These are phyloP conservation scores for Pipistrellus pygmaeus DNA, from an alignment of 2,797 vertebrate genomes.

Conservation along the genomic window DNA sequence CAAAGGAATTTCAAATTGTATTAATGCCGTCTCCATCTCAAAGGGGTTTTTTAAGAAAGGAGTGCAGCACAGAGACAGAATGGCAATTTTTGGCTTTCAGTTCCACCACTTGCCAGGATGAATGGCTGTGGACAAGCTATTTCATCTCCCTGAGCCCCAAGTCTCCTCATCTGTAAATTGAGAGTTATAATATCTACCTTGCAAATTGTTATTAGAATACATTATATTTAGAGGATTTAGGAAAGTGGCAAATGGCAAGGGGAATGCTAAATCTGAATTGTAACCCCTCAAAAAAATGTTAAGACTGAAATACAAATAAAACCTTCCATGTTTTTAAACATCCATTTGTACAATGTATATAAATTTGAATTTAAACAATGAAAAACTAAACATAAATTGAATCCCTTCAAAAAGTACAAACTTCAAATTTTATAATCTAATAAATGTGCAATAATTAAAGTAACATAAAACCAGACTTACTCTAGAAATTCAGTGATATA, in stretches of 20 bases:
- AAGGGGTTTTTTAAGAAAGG: background rate
- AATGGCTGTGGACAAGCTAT: background rate
- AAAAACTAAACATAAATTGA: background rate
- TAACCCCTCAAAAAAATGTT: background rate
- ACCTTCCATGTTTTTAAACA: background rate
- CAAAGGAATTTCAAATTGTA: background rate
- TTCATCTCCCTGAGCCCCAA: background rate
- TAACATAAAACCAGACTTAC: slow-evolving; percentile 89
- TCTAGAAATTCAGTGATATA: slow-evolving; percentile 99
- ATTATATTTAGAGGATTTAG: background rate
- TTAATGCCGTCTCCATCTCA: background rate
- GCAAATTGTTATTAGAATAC: background rate
- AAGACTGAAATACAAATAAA: background rate
- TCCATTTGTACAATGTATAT: background rate
- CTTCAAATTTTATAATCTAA: slow-evolving; percentile 2
- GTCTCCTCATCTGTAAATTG: background rate
- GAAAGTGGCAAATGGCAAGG: background rate
- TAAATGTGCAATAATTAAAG: background rate
- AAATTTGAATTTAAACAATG: background rate
- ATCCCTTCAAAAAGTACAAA: background rate
- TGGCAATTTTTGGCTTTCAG: background rate
- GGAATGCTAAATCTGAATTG: background rate
- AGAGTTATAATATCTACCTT: background rate
- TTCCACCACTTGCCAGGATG: background rate
- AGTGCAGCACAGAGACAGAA: background rate